phyloP scores from a whole-genome alignment of 2,797 vertebrate species.

The Triplophysa bombifrons region DNA sequence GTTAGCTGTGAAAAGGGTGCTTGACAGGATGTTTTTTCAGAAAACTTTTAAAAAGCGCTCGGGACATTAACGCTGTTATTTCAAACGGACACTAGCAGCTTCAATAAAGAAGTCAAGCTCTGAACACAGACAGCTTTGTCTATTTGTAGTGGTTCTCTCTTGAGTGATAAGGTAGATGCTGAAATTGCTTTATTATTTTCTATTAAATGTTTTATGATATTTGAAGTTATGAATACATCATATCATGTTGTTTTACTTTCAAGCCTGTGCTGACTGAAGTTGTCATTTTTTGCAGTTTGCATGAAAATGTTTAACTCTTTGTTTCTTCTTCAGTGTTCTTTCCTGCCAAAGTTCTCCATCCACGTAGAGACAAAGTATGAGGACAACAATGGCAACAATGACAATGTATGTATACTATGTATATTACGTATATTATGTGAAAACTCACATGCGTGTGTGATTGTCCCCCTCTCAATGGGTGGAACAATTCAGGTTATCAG shows the following conservation, averaged over 20 bases:
- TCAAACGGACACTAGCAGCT: no score
- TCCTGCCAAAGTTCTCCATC: conserved; percentile 91
- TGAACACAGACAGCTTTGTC: no score
- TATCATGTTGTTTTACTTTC: neutral
- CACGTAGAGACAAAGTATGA: conserved; percentile 87
- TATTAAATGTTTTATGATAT: no score
- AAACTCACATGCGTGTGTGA: neutral
- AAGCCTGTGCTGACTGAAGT: no score
- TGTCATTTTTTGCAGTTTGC: neutral
- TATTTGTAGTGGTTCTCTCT: no score
- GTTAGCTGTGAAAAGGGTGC: no score
- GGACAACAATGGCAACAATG: conserved; percentile 82
- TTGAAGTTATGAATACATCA: neutral
- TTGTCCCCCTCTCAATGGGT: neutral
- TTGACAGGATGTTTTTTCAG: no score
- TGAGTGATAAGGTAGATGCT: no score
- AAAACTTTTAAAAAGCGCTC: no score
- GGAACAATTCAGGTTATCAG: neutral
- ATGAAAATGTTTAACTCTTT: neutral
- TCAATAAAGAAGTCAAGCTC: no score
- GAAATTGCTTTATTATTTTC: no score
- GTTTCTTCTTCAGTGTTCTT: conserved; percentile 85
- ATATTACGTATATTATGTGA: neutral
- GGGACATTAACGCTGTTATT: no score
- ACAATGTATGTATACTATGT: conserved; percentile 79